phyloP scores from a whole-genome alignment of 1,140 invertebrate species.

The Drosophila pseudoobscura region DNA sequence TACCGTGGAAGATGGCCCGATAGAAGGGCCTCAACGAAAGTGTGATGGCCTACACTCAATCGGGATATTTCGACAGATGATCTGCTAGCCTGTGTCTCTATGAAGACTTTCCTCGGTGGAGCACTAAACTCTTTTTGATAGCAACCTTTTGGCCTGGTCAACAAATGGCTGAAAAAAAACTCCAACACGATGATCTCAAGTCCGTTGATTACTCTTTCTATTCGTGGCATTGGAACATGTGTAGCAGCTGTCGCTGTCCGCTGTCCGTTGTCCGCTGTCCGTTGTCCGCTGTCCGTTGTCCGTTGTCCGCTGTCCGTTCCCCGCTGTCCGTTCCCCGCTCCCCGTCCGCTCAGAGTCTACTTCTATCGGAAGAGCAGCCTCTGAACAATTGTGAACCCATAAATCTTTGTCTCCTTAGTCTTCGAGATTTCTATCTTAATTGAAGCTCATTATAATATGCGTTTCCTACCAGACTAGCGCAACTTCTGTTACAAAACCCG shows the following conservation, averaged over 20 bases:
- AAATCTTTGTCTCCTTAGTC: slow-evolving; percentile 78
- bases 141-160: too few relatives aligned
- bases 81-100: too few relatives aligned
- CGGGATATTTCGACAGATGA: too few relatives aligned
- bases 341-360: slow-evolving; percentile 18
- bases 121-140: too few relatives aligned
- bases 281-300: too few relatives aligned
- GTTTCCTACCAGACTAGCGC: slow-evolving; percentile 64
- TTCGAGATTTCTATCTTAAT: slow-evolving; percentile 78
- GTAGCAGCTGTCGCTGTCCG: neutral
- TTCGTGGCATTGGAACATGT: neutral
- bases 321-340: too few relatives aligned
- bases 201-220: slow-evolving; percentile 1
- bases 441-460: slow-evolving; percentile 81
- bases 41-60: neutral
- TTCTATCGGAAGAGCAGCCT: slow-evolving; percentile 39
- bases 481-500: slow-evolving; percentile 60
- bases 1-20: neutral
- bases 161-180: neutral
- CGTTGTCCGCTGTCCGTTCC: too few relatives aligned
- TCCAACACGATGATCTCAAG: slow-evolving; percentile 21
- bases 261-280: too few relatives aligned
- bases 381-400: slow-evolving; percentile 75
- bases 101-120: too few relatives aligned
- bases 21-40: slow-evolving; percentile 11